These are phyloP conservation scores for Montipora sp. DNA, from an alignment of 64 coral and sea anemone species.

Conservation along the genomic window DNA sequence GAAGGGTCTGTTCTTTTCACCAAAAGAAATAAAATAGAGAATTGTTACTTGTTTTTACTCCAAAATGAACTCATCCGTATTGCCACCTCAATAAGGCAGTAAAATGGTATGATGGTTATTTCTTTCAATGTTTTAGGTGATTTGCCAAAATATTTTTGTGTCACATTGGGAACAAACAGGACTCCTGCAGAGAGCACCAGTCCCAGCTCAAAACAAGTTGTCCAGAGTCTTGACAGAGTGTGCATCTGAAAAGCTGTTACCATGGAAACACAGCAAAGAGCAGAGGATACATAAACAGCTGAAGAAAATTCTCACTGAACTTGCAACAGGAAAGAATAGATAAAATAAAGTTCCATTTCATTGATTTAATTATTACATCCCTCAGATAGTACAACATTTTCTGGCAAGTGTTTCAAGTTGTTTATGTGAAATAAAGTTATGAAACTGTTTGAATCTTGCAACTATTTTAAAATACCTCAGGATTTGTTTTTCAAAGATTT, in stretches of 20 bases:
- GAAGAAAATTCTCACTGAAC: constrained; percentile 14
- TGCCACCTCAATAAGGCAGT: no score
- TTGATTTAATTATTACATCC: background rate
- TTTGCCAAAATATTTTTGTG: constrained; percentile 80
- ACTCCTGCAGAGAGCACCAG: constrained; percentile 68
- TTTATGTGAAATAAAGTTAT: no score
- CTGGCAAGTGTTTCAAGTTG: no score
- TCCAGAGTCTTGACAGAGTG: constrained; percentile 59
- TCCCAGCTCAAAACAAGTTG: constrained; percentile 71
- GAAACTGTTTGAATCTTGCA: no score
- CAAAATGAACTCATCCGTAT: no score
- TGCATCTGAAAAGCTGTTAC: constrained; percentile 60
- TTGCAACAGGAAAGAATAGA: background rate
- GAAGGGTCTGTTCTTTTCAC: no score
- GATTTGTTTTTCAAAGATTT: no score
- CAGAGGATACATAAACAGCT: constrained; percentile 31
- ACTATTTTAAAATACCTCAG: no score
- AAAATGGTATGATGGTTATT: background rate
- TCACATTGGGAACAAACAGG: constrained; percentile 76
- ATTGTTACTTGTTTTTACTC: no score
- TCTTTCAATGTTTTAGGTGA: constrained; percentile 23
- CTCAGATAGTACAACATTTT: no score
- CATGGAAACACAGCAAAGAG: constrained; percentile 81
- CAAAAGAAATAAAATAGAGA: no score
- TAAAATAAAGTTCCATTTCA: background rate